Conservation (phyloP, 2,113 vertebrate species). For the Bubo blakistoni region DNA sequence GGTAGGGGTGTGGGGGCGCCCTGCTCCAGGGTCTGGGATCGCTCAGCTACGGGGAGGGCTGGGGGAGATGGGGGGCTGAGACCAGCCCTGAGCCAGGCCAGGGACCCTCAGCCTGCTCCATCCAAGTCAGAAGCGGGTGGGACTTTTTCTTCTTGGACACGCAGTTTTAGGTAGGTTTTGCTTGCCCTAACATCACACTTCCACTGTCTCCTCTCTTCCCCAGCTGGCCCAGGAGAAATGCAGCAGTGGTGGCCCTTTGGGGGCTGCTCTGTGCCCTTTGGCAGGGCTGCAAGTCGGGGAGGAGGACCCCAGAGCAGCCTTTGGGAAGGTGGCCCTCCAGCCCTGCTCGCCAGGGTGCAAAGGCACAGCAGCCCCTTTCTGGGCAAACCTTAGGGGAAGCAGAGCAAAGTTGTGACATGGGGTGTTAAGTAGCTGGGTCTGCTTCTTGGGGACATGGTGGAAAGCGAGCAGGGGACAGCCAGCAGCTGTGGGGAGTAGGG, state of each 20-base stretch:
- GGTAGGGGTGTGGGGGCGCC: neutral
- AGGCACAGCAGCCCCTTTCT: rapidly evolving
- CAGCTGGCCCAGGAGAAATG: rapidly evolving
- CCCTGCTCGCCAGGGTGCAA: neutral
- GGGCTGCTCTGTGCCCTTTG: neutral
- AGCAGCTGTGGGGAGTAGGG: neutral
- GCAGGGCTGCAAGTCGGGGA: neutral
- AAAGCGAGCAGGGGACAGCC: neutral
- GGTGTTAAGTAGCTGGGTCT: neutral
- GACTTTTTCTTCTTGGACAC: neutral
- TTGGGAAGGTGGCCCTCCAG: neutral
- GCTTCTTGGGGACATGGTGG: neutral
- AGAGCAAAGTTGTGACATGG: rapidly evolving
- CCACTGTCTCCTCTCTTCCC: neutral
- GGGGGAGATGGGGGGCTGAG: neutral
- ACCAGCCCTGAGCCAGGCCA: neutral
- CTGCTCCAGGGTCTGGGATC: neutral
- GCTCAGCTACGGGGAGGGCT: neutral
- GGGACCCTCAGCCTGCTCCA: neutral
- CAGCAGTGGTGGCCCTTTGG: neutral
- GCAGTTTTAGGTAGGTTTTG: neutral
- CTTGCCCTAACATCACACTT: too few species aligned
- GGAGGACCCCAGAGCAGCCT: neutral
- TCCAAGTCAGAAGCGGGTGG: neutral
- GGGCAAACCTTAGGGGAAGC: neutral